These are phyloP conservation scores for Drosophila kuntzei DNA, from an alignment of 2,888 invertebrate species.

Conservation along the genomic window DNA sequence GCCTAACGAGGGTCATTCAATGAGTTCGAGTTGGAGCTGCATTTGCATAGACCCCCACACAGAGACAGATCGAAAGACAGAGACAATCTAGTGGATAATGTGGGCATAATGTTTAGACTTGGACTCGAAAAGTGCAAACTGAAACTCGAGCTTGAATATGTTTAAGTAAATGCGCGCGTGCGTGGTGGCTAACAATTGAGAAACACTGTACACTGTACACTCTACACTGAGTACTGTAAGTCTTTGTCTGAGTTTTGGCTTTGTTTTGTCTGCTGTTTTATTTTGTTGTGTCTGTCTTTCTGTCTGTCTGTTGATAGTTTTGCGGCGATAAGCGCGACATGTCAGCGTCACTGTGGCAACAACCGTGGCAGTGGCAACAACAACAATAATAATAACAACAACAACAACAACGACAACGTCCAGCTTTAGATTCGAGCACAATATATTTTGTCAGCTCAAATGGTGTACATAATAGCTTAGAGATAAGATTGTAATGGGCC, in stretches of 20 bases:
- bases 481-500: conserved; percentile 79
- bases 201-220: conserved; percentile 73
- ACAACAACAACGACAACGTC: conserved; percentile 46
- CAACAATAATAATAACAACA: neutral
- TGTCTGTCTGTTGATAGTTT: conserved; percentile 73
- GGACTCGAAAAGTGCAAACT: conserved; percentile 30
- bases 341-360: conserved; percentile 70
- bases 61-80: conserved; percentile 2
- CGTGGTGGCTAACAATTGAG: conserved; percentile 81
- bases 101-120: conserved; percentile 67
- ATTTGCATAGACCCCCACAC: conserved; percentile 74
- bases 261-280: conserved; percentile 37
- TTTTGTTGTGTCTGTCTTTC: conserved; percentile 34
- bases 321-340: conserved; percentile 81
- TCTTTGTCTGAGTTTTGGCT: conserved; percentile 45
- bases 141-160: conserved; percentile 74
- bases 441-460: conserved; percentile 82
- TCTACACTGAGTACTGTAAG: conserved; percentile 26
- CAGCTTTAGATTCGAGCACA: conserved; percentile 80
- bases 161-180: conserved; percentile 82
- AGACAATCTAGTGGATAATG: conserved; percentile 60
- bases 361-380: conserved; percentile 42
- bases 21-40: conserved; percentile 65
- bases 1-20: conserved; percentile 80
- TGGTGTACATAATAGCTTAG: conserved; percentile 79